These are phyloP conservation scores for Albula glossodonta DNA, from an alignment of 2,113 vertebrate genomes.

Conservation along the genomic window DNA sequence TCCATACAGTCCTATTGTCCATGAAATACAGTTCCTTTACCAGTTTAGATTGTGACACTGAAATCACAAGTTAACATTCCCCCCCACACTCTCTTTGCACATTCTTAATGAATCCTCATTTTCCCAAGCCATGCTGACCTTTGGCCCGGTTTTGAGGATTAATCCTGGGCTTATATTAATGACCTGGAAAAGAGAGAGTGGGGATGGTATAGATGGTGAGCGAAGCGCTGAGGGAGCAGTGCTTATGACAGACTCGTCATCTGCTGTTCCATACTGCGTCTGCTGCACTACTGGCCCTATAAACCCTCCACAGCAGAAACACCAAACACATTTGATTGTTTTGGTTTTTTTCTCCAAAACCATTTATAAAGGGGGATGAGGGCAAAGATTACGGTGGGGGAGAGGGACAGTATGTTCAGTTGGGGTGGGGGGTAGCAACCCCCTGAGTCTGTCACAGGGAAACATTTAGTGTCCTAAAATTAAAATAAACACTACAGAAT, in stretches of 20 bases:
- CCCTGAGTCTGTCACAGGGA: neutral
- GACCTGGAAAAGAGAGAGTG: conserved; percentile 4
- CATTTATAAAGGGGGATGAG: too few relatives aligned
- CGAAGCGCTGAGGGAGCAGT: neutral
- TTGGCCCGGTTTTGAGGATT: neutral
- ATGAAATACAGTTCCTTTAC: neutral
- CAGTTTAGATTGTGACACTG: neutral
- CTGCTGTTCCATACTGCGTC: neutral
- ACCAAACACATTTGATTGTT: neutral
- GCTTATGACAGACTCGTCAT: neutral
- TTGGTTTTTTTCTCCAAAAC: neutral
- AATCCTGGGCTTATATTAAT: neutral
- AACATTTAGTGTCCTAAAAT: neutral
- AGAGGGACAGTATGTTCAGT: neutral
- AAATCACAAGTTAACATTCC: neutral
- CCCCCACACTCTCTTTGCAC: neutral
- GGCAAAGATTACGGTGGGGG: neutral
- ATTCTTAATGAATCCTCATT: neutral
- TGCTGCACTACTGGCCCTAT: neutral
- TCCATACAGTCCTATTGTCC: neutral
- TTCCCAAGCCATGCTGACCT: conserved; percentile 1
- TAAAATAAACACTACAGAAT: neutral
- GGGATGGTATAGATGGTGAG: neutral
- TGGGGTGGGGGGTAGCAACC: neutral
- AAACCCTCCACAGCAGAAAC: neutral